Evolutionary conservation across 2,113 vertebrate species (phyloP).

Genomic region (Corvus moneduloides): DNA sequence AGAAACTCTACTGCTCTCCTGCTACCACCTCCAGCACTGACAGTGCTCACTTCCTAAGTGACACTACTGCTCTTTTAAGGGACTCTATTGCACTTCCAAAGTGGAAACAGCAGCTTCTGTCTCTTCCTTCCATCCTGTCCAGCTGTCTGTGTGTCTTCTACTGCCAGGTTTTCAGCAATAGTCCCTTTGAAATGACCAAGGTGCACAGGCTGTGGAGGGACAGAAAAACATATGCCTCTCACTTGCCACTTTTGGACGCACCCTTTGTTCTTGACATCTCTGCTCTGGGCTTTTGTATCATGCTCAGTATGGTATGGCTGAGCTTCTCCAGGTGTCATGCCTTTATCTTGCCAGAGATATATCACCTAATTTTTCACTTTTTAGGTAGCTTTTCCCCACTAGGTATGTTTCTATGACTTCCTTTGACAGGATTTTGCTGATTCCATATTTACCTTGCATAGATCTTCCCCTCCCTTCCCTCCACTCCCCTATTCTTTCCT

Average conservation of each 20-base stretch:
- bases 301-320: not conserved
- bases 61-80: not conserved
- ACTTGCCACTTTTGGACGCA: not conserved
- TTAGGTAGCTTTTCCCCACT: not conserved
- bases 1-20: not conserved
- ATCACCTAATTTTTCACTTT: not conserved
- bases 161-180: not conserved
- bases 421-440: not conserved
- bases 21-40: not conserved
- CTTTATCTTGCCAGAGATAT: not conserved
- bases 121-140: not conserved
- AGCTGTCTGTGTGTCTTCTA: not conserved
- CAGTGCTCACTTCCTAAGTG: not conserved
- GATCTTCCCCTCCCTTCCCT: not conserved
- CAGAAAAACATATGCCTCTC: not conserved
- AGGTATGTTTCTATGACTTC: not conserved
- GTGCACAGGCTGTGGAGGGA: not conserved
- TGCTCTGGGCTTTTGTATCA: not conserved
- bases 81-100: not conserved
- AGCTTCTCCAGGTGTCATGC: not conserved
- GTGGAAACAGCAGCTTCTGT: not conserved
- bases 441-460: not conserved
- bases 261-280: not conserved
- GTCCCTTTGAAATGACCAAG: not conserved
- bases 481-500: not conserved